Base-by-base conservation (phyloP, 2,797 vertebrate genomes). In the Malurus splendens region DNA sequence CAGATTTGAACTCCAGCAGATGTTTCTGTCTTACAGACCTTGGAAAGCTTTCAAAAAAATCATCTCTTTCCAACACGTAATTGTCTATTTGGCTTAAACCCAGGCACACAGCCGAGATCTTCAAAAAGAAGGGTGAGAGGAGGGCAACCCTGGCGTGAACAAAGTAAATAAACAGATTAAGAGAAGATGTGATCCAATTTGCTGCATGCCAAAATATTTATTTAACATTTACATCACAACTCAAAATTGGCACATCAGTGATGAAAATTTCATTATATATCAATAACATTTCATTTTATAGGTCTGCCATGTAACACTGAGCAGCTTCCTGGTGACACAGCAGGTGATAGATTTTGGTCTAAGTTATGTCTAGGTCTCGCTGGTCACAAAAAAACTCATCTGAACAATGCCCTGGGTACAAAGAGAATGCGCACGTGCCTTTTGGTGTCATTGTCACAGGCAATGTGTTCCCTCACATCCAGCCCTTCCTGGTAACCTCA, bases 151-250 rank as follows among this genome's bases (percentile, higher is more conserved):
- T 93, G 71, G 77, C 44, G 11, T 79, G 80, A 95, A 81, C 67
- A 73, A 93, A 90, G 89, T 94, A 95, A 95, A 89, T 86, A 95
- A 91, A 85, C 84, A 91, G 94, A 93, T 94, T 91, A 95, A 87
- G 84, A 87, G 87, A 87, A 86, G 85, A 95, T 70, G 76, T 60
- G 79, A 90, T 92, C 76, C 89, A 90, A 89, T 95, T 89, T 91
- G 82, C 85, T 54, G 36, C 71, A 92, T 23, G 77, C 85, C 92
- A 94, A 94, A 95, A 92, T 87, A 95, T 95, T 93, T 93, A 94
- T 90, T 93, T 92, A 90, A 91, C 14, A 0, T 91, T 89, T 81
- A 83, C 85, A 86, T 81, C 66, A 39, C 56, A 86, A 87, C 56
- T 78, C 70, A 64, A 64, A 94, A 86, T 25, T 78, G 82, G 70